These are phyloP conservation scores for Branchinecta sandiegonensis DNA, from an alignment of 2,888 invertebrate species.

Conservation along the genomic window DNA sequence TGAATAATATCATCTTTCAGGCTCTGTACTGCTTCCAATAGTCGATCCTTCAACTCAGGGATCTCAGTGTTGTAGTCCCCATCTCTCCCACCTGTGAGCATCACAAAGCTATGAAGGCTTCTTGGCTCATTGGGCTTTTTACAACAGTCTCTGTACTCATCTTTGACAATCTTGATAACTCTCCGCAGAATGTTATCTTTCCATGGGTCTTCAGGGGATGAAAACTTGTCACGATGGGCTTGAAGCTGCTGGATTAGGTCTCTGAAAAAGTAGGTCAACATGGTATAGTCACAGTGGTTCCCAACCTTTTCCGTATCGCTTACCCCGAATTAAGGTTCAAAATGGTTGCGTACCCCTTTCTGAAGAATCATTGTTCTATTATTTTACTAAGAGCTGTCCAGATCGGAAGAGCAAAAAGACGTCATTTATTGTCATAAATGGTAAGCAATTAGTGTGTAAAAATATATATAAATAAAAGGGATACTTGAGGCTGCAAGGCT, in stretches of 20 bases:
- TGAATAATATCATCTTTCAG: neutral
- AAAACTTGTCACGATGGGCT: neutral
- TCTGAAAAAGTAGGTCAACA: neutral
- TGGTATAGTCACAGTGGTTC: too few relatives aligned
- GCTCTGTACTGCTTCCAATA: neutral
- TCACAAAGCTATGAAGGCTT: neutral
- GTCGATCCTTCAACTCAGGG: neutral
- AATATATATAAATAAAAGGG: too few relatives aligned
- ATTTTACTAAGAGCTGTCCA: too few relatives aligned
- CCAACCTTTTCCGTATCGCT: too few relatives aligned
- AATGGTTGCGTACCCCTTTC: too few relatives aligned
- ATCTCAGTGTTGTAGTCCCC: neutral
- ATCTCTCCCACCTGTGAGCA: neutral
- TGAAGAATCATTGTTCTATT: too few relatives aligned
- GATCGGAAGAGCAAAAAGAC: too few relatives aligned
- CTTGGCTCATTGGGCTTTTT: neutral
- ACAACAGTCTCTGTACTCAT: slow-evolving; percentile 3
- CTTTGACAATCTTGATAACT: neutral
- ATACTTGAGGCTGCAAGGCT: too few relatives aligned
- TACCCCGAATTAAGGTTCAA: too few relatives aligned
- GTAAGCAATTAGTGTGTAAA: too few relatives aligned
- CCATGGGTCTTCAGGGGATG: neutral
- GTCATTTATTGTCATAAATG: too few relatives aligned
- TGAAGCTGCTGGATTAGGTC: neutral
- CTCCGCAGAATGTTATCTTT: neutral